These are phyloP conservation scores for Hypotaenidia okinawae DNA, from an alignment of 2,797 vertebrate genomes.

Conservation along the genomic window DNA sequence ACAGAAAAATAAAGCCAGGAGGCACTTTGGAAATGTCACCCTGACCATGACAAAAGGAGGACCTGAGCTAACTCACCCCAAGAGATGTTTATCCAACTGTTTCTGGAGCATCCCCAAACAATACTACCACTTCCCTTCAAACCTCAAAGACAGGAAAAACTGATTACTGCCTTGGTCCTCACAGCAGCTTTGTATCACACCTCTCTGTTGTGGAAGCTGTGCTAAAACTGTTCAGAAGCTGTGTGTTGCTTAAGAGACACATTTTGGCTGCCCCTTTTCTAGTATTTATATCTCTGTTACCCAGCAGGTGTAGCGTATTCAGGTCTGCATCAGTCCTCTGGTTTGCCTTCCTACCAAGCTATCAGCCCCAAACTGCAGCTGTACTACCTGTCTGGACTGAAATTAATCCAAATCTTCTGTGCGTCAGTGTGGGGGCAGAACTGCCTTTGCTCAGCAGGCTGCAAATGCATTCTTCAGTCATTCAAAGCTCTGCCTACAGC, in stretches of 20 bases:
- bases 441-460: neutral
- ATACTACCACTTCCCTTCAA: neutral
- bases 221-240: neutral
- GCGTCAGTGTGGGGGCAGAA: slow-evolving; percentile 36
- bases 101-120: neutral
- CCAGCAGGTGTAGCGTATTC: slow-evolving; percentile 19
- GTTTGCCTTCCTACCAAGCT: slow-evolving; percentile 6
- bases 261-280: neutral
- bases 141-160: neutral
- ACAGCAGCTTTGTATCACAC: slow-evolving; percentile 15
- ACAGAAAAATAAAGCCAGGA: neutral
- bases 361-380: neutral
- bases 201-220: slow-evolving; percentile 15
- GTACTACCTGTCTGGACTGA: slow-evolving; percentile 25
- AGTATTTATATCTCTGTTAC: slow-evolving; percentile 18
- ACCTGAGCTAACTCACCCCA: neutral
- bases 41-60: neutral
- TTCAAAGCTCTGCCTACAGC: slow-evolving; percentile 52
- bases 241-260: neutral
- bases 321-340: neutral
- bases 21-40: neutral
- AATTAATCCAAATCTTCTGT: slow-evolving; percentile 26
- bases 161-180: slow-evolving; percentile 17
- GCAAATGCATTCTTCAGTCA: slow-evolving; percentile 42
- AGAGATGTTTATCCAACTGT: neutral